These are phyloP conservation scores for Microtus richardsoni DNA, from an alignment of 2,113 vertebrate genomes.

Conservation along the genomic window DNA sequence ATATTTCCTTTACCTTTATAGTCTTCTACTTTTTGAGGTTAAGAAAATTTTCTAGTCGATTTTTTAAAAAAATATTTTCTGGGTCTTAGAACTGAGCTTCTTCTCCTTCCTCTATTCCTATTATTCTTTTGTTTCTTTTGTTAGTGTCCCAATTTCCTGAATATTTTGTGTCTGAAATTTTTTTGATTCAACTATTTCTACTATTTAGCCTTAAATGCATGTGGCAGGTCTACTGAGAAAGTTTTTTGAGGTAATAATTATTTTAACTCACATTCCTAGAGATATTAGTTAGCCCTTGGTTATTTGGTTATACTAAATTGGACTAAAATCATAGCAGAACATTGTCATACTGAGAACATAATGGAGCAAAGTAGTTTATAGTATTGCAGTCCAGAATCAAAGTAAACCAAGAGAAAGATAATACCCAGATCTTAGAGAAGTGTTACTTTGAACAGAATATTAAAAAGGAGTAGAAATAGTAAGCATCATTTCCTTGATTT, in stretches of 20 bases:
- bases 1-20: background rate
- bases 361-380: background rate
- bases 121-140: background rate
- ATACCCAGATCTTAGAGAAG: background rate
- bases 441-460: background rate
- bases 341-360: background rate
- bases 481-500: background rate
- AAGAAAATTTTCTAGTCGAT: background rate
- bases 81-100: background rate
- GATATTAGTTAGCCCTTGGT: background rate
- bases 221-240: background rate
- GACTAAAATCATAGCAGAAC: background rate
- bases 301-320: background rate
- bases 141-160: background rate
- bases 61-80: background rate
- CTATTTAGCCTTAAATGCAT: background rate
- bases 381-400: background rate
- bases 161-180: background rate
- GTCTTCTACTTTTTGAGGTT: background rate
- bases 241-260: fast-evolving
- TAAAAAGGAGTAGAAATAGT: background rate
- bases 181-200: background rate
- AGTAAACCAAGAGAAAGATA: background rate
- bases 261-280: background rate
- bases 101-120: background rate